Evolutionary conservation across 2,797 vertebrate species (phyloP).

Genomic region (Rhinogobio ventralis): DNA sequence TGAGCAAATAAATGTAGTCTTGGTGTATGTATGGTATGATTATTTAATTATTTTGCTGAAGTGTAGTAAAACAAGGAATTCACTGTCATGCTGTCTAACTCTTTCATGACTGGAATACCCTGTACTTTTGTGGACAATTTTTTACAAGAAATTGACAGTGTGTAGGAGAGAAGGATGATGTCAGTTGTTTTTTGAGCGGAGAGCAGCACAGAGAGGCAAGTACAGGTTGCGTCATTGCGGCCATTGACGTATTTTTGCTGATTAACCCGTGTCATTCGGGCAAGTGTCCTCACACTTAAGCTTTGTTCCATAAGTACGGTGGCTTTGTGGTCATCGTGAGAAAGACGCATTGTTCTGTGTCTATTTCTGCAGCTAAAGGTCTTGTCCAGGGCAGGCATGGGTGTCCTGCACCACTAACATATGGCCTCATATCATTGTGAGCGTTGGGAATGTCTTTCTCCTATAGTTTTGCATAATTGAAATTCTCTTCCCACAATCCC

Average conservation of each 20-base stretch:
- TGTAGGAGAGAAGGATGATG: conserved; percentile 27
- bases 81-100: neutral
- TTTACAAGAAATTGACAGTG: conserved; percentile 1
- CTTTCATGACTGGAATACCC: neutral
- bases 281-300: conserved; percentile 24
- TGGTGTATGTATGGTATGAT: neutral
- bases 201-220: neutral
- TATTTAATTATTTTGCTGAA: neutral
- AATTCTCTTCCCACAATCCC: conserved; percentile 33
- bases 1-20: neutral
- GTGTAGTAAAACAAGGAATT: neutral
- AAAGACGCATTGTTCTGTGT: conserved; percentile 39
- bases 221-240: conserved; percentile 38
- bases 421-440: conserved; percentile 4
- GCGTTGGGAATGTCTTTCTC: conserved; percentile 13
- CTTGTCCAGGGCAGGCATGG: conserved; percentile 35
- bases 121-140: conserved; percentile 13
- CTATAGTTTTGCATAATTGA: conserved; percentile 21
- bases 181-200: conserved; percentile 36
- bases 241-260: conserved; percentile 42
- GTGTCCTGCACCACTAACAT: conserved; percentile 17
- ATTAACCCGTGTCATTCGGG: conserved; percentile 49
- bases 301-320: conserved; percentile 22
- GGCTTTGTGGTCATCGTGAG: conserved; percentile 25
- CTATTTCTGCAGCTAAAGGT: conserved; percentile 46